phyloP scores from a whole-genome alignment of 2,797 vertebrate species.

The Mormyrus proboscirostris region DNA sequence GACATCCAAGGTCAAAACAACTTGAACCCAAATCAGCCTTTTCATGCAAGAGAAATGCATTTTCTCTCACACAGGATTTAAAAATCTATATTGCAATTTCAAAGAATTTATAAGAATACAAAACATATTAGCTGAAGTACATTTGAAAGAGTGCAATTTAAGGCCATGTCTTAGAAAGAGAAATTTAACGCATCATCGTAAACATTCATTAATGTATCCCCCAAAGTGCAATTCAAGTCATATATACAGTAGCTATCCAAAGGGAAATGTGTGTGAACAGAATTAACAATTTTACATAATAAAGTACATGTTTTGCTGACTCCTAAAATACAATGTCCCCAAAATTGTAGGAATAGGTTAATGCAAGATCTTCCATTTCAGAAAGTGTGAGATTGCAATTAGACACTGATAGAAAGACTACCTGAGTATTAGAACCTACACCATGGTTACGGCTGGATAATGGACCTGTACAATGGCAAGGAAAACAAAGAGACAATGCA shows the following conservation, averaged over 20 bases:
- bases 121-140: neutral
- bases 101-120: neutral
- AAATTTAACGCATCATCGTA: neutral
- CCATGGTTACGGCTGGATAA: slow-evolving; percentile 15
- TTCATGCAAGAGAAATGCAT: neutral
- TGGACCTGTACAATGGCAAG: slow-evolving; percentile 22
- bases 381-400: slow-evolving; percentile 24
- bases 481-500: slow-evolving; percentile 20
- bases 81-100: neutral
- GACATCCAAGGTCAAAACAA: neutral
- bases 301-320: neutral
- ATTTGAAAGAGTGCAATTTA: neutral
- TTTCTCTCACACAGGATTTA: neutral
- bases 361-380: slow-evolving; percentile 16
- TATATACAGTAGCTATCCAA: neutral
- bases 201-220: neutral
- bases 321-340: neutral
- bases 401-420: slow-evolving; percentile 24
- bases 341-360: neutral
- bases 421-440: slow-evolving; percentile 22
- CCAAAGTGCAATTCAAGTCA: neutral
- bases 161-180: neutral
- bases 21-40: neutral
- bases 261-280: neutral
- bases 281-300: neutral